Conservation (phyloP, 2,888 invertebrate species). For the Imbricaverruca yamaguchii region DNA sequence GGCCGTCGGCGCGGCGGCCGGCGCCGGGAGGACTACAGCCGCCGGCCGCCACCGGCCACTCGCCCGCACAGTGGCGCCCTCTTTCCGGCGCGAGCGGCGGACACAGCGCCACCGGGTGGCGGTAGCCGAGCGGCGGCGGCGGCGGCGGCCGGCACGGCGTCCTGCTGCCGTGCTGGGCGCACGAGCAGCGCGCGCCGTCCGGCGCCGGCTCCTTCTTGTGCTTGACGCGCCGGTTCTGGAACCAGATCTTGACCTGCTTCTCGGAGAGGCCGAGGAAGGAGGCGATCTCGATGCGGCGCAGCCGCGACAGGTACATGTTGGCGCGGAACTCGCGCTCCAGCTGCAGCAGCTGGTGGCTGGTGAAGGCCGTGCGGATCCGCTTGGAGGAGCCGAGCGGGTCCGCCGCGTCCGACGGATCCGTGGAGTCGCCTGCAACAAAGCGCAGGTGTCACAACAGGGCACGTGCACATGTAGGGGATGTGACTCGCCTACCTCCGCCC, state of each 20-base stretch:
- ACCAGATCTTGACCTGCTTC: slow-evolving; percentile 55
- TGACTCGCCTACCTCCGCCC: too few species aligned
- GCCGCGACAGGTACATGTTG: slow-evolving; percentile 82
- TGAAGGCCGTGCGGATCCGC: slow-evolving; percentile 86
- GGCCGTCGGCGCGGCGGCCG: too few species aligned
- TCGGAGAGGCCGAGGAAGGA: slow-evolving; percentile 78
- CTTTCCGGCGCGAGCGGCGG: background rate
- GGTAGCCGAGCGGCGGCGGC: background rate
- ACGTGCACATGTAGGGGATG: too few species aligned
- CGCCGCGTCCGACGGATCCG: background rate
- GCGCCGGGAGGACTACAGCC: too few species aligned
- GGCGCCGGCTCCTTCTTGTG: slow-evolving; percentile 33
- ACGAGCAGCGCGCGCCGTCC: slow-evolving; percentile 35
- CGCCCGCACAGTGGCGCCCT: background rate
- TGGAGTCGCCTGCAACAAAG: too few species aligned
- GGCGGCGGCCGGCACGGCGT: background rate
- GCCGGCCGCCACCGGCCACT: background rate
- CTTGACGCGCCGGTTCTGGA: slow-evolving; percentile 33
- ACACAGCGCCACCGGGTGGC: background rate
- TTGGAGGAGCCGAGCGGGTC: slow-evolving; percentile 50
- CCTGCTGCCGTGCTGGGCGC: background rate
- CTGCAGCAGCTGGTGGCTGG: slow-evolving; percentile 77
- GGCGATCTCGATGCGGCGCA: slow-evolving; percentile 87
- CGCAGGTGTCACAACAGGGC: too few species aligned
- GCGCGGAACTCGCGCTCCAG: slow-evolving; percentile 79